These are phyloP conservation scores for Atherix ibis DNA, from an alignment of 2,888 invertebrate species.

Conservation along the genomic window DNA sequence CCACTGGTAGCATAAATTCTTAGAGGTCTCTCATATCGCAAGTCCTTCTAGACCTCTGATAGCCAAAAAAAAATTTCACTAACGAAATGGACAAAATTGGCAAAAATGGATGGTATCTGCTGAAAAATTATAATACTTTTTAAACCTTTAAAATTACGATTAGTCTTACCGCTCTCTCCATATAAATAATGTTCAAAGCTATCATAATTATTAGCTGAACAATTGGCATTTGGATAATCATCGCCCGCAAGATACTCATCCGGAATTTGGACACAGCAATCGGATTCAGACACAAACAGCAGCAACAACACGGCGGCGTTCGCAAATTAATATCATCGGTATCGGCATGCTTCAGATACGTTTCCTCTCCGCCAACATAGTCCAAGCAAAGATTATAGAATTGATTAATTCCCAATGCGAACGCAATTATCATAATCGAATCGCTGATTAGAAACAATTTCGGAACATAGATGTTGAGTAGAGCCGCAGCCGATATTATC, in stretches of 20 bases:
- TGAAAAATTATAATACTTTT: not conserved
- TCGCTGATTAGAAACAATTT: constrained; percentile 26
- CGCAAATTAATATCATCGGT: constrained; percentile 23
- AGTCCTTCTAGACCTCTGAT: too few species aligned
- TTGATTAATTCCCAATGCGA: constrained; percentile 22
- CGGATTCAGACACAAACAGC: constrained; percentile 22
- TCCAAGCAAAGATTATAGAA: constrained; percentile 27
- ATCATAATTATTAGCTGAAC: constrained; percentile 27
- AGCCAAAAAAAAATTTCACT: not conserved
- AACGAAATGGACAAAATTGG: not conserved
- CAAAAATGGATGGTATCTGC: not conserved
- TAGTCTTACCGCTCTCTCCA: constrained; percentile 17
- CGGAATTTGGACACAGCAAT: constrained; percentile 21
- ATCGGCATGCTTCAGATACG: constrained; percentile 30
- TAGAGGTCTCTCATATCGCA: too few species aligned
- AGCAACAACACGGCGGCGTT: constrained; percentile 25
- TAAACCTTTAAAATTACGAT: not conserved
- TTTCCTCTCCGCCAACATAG: constrained; percentile 24
- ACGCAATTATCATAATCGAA: constrained; percentile 28
- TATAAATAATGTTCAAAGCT: constrained; percentile 24
- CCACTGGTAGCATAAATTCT: too few species aligned
- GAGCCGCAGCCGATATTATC: constrained; percentile 22
- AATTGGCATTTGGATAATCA: constrained; percentile 29
- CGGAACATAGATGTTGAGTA: constrained; percentile 25
- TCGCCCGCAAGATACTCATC: constrained; percentile 20